phyloP scores from a whole-genome alignment of 2,888 invertebrate species.

The Thereva unica region DNA sequence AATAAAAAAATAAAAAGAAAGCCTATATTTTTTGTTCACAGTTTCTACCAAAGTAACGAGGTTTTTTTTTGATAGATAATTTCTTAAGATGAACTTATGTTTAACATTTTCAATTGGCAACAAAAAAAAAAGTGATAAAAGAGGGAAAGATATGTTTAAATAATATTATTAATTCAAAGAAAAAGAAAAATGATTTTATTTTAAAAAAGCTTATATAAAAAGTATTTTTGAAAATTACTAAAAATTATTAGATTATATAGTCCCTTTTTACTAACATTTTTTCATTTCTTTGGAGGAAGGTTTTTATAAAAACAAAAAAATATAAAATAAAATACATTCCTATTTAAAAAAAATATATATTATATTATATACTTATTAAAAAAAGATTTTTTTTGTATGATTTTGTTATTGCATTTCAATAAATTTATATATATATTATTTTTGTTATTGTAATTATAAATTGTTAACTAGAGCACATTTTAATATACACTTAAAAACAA shows the following conservation, averaged over 20 bases:
- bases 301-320: background rate
- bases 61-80: too few relatives aligned
- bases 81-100: too few relatives aligned
- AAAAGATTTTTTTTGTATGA: slow-evolving; percentile 10
- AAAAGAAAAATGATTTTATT: slow-evolving; percentile 1
- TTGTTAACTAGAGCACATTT: too few relatives aligned
- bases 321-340: slow-evolving; percentile 25
- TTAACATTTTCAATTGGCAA: too few relatives aligned
- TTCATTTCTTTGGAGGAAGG: slow-evolving; percentile 2
- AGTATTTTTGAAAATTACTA: background rate
- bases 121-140: too few relatives aligned
- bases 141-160: too few relatives aligned
- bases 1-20: too few relatives aligned
- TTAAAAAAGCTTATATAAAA: slow-evolving; percentile 13
- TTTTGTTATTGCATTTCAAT: slow-evolving; percentile 11
- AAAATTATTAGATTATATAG: background rate
- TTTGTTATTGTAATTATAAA: background rate
- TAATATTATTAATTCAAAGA: too few relatives aligned
- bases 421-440: slow-evolving; percentile 23
- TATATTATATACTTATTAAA: background rate
- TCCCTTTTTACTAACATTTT: background rate
- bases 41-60: too few relatives aligned
- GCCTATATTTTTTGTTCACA: too few relatives aligned
- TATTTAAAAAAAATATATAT: slow-evolving; percentile 12
- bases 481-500: too few relatives aligned